Percentiles rank a stretch among this genome's conserved stretches.
Evolutionary conservation across 2,797 vertebrate genomes (phyloP).

Genomic region (Saxicola maurus): DNA sequence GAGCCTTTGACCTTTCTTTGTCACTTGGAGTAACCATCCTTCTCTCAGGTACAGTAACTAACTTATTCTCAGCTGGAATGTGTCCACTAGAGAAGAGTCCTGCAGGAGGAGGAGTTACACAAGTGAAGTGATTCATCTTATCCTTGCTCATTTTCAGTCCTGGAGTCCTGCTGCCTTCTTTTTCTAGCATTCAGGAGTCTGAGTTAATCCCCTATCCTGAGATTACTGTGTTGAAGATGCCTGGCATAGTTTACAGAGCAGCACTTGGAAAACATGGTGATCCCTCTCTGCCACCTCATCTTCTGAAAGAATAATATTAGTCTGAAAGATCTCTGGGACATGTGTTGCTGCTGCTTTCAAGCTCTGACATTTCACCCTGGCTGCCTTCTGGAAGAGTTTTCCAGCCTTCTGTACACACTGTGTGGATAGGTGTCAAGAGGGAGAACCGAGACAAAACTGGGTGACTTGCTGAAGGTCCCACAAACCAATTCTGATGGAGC

Average conservation of each 20-base stretch:
- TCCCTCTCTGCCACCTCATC: not conserved
- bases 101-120: not conserved
- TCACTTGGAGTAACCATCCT: not conserved
- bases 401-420: not conserved
- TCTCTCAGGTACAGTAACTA: not conserved
- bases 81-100: not conserved
- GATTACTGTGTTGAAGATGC: not conserved
- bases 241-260: not conserved
- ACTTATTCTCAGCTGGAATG: not conserved
- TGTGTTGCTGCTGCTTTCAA: not conserved
- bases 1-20: not conserved
- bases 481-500: not conserved
- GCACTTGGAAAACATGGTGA: not conserved
- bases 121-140: not conserved
- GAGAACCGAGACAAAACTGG: not conserved
- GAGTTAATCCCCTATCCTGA: not conserved
- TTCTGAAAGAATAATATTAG: not conserved
- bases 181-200: not conserved
- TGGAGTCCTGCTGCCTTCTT: not conserved
- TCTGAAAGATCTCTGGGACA: not conserved
- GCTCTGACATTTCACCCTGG: not conserved
- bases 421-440: not conserved
- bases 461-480: not conserved
- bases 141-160: not conserved
- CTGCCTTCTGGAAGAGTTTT: not conserved